phyloP scores from a whole-genome alignment of 2,113 vertebrate species.

The Dipodomys spectabilis region DNA sequence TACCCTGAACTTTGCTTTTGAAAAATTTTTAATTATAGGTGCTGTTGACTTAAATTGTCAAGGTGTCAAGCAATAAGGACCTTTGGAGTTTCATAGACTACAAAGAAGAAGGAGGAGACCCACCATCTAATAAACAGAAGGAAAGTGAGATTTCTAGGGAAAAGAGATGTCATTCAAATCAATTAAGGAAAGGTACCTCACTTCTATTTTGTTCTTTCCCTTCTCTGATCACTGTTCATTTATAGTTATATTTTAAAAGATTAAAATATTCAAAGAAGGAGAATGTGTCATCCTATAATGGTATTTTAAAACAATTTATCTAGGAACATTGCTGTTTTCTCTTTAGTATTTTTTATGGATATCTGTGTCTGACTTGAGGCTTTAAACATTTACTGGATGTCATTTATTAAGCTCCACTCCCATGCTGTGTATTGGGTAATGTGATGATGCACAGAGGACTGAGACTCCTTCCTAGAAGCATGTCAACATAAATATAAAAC shows the following conservation, averaged over 20 bases:
- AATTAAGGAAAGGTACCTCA: not conserved
- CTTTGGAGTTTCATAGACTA: not conserved
- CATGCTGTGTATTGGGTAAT: not conserved
- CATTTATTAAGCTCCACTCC: not conserved
- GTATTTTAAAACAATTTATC: not conserved
- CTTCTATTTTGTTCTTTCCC: not conserved
- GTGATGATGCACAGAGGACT: not conserved
- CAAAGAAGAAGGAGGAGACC: not conserved
- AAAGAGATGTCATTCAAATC: not conserved
- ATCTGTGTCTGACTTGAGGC: not conserved
- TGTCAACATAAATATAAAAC: not conserved
- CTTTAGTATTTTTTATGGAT: not conserved
- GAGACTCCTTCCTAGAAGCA: not conserved
- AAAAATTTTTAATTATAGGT: not conserved
- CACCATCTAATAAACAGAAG: not conserved
- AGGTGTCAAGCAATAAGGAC: not conserved
- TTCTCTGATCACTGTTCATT: not conserved
- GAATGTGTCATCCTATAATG: not conserved
- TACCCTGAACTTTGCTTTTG: not conserved
- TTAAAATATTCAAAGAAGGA: not conserved
- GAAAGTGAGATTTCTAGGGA: not conserved
- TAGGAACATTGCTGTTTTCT: not conserved
- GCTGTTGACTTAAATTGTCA: not conserved
- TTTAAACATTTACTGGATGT: slow-evolving; percentile 29
- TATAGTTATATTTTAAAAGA: slow-evolving; percentile 15